Conservation (phyloP, 1,140 invertebrate genomes). For the Ectropis grisescens region DNA sequence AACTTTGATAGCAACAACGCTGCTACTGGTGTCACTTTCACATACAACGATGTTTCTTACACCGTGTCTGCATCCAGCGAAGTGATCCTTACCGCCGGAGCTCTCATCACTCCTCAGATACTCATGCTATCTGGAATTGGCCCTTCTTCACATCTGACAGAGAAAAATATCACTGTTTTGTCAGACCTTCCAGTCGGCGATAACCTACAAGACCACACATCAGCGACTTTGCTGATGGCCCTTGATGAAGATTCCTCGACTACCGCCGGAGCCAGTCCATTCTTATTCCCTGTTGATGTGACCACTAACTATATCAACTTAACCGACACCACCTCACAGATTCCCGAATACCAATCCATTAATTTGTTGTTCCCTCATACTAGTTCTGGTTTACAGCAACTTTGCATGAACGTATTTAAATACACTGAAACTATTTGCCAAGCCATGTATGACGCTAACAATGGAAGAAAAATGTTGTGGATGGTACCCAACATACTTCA, state of each 20-base stretch:
- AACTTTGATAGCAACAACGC: background rate
- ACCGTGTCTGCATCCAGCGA: slow-evolving; percentile 5
- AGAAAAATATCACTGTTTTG: slow-evolving; percentile 1
- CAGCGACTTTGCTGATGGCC: background rate
- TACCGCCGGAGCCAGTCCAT: background rate
- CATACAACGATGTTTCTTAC: slow-evolving; percentile 2
- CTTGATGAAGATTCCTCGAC: background rate
- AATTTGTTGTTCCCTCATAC: slow-evolving; percentile 6
- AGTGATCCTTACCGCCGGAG: slow-evolving; percentile 5
- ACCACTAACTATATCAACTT: background rate
- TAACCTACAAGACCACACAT: slow-evolving; percentile 3
- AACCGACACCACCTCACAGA: no score
- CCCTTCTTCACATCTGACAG: background rate
- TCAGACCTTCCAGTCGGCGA: slow-evolving; percentile 6
- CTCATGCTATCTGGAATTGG: slow-evolving; percentile 7
- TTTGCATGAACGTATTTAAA: slow-evolving; percentile 3
- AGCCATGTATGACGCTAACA: background rate
- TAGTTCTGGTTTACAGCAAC: slow-evolving; percentile 1
- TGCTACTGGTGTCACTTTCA: background rate
- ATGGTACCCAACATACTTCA: slow-evolving; percentile 71
- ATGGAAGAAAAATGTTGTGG: background rate
- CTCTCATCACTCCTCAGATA: slow-evolving; percentile 4
- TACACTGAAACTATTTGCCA: slow-evolving; percentile 5
- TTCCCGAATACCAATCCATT: slow-evolving; percentile 6
- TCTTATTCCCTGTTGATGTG: slow-evolving; percentile 2